A percentile compares a stretch with the other conserved stretches of the same genome.
These are phyloP conservation scores for Theocolax elegans DNA, from an alignment of 1,140 invertebrate genomes.

Conservation along the genomic window DNA sequence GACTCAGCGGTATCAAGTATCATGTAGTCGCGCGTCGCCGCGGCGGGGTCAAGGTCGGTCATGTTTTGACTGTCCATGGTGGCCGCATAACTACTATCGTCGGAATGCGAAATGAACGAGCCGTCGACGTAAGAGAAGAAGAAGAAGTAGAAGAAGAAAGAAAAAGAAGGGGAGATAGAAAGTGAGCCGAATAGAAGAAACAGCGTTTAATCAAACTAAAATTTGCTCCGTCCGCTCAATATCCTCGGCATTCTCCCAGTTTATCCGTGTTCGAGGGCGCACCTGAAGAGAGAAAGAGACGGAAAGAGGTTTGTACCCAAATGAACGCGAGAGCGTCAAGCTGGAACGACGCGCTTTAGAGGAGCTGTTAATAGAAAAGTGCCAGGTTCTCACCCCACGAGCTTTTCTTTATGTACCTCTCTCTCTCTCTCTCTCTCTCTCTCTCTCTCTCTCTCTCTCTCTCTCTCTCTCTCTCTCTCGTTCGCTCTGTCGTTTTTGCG, in stretches of 20 bases:
- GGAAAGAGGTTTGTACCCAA: constrained; percentile 1
- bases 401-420: constrained; percentile 15
- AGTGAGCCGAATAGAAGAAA: too few relatives aligned
- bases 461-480: neutral
- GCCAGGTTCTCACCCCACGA: neutral
- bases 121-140: too few relatives aligned
- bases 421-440: neutral
- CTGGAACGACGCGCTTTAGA: constrained; percentile 26
- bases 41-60: too few relatives aligned
- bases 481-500: neutral
- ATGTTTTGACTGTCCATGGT: too few relatives aligned
- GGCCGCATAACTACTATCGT: too few relatives aligned
- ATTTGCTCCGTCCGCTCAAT: constrained; percentile 5
- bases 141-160: too few relatives aligned
- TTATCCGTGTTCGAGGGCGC: neutral
- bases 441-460: neutral
- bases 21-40: too few relatives aligned
- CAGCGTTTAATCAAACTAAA: constrained; percentile 27
- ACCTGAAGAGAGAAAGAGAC: neutral
- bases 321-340: constrained; percentile 24
- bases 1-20: too few relatives aligned
- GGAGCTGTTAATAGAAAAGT: constrained; percentile 36
- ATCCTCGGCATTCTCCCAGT: neutral
- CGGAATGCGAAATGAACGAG: too few relatives aligned
- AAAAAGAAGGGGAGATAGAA: too few relatives aligned